Conservation (phyloP, 2,888 invertebrate species). For the Tinea semifulvella region DNA sequence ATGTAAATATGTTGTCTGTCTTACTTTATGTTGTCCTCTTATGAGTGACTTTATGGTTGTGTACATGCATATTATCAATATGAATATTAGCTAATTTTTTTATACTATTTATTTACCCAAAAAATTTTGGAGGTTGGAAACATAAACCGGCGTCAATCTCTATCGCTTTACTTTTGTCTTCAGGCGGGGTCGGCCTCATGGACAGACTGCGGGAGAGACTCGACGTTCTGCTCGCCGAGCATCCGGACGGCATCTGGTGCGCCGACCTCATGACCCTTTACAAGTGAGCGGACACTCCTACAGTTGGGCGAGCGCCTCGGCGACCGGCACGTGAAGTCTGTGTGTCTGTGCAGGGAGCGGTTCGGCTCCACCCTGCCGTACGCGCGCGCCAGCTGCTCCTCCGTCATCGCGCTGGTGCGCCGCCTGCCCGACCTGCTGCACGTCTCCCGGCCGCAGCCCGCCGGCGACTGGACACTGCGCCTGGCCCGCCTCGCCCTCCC, state of each 20-base stretch:
- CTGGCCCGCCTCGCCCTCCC: slow-evolving; percentile 16
- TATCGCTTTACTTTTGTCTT: too few species aligned
- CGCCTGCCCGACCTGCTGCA: slow-evolving; percentile 26
- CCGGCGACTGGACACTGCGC: slow-evolving; percentile 19
- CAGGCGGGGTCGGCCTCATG: too few species aligned
- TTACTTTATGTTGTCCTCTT: too few species aligned
- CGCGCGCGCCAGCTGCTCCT: slow-evolving; percentile 37
- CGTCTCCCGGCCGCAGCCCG: slow-evolving; percentile 21
- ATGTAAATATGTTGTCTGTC: too few species aligned
- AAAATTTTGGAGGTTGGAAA: too few species aligned
- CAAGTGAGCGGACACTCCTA: slow-evolving; percentile 29
- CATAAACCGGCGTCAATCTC: too few species aligned
- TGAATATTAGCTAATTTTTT: too few species aligned
- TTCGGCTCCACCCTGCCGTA: slow-evolving; percentile 19
- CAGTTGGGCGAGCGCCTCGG: background rate
- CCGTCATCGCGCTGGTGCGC: slow-evolving; percentile 36
- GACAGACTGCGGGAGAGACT: background rate
- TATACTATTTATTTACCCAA: too few species aligned
- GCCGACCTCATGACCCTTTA: slow-evolving; percentile 48
- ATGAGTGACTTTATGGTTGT: too few species aligned
- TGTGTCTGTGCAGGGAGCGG: background rate
- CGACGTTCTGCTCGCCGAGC: slow-evolving; percentile 21
- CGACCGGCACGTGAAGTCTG: background rate
- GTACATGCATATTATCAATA: too few species aligned
- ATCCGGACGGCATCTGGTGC: slow-evolving; percentile 54